phyloP scores from a whole-genome alignment of 2,888 invertebrate genomes.

The Amphipoea oculea region DNA sequence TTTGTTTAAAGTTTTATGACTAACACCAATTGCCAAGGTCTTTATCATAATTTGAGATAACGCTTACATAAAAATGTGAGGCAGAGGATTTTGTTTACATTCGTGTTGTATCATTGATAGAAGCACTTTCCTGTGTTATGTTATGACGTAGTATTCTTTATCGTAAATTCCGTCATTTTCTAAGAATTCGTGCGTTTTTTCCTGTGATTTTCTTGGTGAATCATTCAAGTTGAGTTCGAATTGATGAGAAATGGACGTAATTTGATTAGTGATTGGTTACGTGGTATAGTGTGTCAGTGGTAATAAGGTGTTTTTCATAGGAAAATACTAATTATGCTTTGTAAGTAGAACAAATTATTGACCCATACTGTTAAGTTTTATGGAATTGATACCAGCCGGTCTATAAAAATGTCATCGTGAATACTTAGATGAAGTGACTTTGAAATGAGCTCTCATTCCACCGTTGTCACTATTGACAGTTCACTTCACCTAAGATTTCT shows the following conservation, averaged over 20 bases:
- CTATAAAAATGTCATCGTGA: not conserved
- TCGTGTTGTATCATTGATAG: slow-evolving; percentile 35
- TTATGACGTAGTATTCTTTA: slow-evolving; percentile 52
- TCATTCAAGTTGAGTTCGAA: slow-evolving; percentile 27
- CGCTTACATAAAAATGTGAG: slow-evolving; percentile 56
- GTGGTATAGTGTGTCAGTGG: slow-evolving; percentile 13
- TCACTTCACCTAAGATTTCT: too few relatives aligned
- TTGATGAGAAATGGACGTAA: slow-evolving; percentile 35
- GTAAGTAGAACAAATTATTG: slow-evolving; percentile 40
- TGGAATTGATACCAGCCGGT: not conserved
- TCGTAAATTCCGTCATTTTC: slow-evolving; percentile 47
- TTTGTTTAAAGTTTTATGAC: slow-evolving; percentile 43
- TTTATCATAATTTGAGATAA: slow-evolving; percentile 67
- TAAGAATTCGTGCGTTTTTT: slow-evolving; percentile 52
- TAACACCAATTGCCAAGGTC: slow-evolving; percentile 56
- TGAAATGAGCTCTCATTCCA: too few relatives aligned
- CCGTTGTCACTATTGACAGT: too few relatives aligned
- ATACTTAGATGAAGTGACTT: not conserved
- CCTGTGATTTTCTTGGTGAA: slow-evolving; percentile 41
- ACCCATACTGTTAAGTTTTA: not conserved
- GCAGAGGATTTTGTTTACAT: slow-evolving; percentile 55
- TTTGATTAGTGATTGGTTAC: slow-evolving; percentile 43
- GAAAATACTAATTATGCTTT: slow-evolving; percentile 14
- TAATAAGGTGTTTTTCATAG: not conserved
- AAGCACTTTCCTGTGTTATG: slow-evolving; percentile 27